Evolutionary conservation across 2,113 vertebrate genomes (phyloP).

Genomic region (Lycaon pictus): DNA sequence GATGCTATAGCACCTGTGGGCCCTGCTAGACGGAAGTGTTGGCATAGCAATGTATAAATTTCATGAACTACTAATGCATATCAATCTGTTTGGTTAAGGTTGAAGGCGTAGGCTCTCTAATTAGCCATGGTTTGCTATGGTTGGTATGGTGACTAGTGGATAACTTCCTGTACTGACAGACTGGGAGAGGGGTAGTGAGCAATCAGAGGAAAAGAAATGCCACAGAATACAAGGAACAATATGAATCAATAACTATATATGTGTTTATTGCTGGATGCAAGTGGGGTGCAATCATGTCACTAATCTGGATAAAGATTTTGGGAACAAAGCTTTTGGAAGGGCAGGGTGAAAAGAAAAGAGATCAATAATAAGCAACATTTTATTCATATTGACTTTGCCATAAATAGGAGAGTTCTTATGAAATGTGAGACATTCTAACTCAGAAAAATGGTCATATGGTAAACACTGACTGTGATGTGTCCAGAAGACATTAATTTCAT

Average conservation of each 20-base stretch:
- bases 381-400: neutral
- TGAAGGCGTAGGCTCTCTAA: neutral
- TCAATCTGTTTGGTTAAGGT: neutral
- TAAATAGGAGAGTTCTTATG: neutral
- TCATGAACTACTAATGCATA: neutral
- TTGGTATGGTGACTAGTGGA: neutral
- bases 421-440: neutral
- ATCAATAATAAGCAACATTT: neutral
- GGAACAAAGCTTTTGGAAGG: neutral
- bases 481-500: neutral
- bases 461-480: neutral
- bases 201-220: neutral
- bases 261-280: neutral
- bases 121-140: neutral
- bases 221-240: neutral
- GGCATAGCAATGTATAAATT: neutral
- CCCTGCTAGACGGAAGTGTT: neutral
- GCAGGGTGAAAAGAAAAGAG: neutral
- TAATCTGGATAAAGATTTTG: neutral
- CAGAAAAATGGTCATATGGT: neutral
- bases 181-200: neutral
- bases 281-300: neutral
- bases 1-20: fast-evolving
- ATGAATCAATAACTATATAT: neutral
- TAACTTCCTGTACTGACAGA: neutral